Evolutionary conservation across 92 coral and sea anemone genomes (phyloP), one percentile per base, ranked within the genome.

Genomic region (Heteractis magnifica): DNA sequence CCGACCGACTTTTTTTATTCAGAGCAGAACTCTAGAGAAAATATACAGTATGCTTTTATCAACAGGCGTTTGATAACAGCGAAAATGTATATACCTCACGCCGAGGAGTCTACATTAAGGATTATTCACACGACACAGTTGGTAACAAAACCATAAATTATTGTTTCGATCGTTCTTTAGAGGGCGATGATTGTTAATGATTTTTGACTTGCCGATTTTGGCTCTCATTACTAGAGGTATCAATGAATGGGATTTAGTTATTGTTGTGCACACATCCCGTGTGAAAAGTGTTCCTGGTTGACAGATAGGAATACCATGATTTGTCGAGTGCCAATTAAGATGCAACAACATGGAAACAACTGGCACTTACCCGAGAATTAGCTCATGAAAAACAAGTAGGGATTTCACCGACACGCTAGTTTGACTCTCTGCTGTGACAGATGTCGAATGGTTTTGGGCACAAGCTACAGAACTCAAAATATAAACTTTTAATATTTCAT

Each of bases 251-350:
- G 4, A 60, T 65, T 16, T 9, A 20, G 76, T 75, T 16, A 84
- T 84, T 84, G 79, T 75, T 75, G 56, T 49, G 75, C 71, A 82
- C 26, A 50, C 72, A 52, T 8, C 5, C 72, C 79, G 86, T 82
- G 86, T 62, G 86, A 82, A 82, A 72, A 10, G 19, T 55, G 11
- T 56, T 51, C 58, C 49, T 62, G 20, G 72, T 53, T 82, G 86
- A 82, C 86, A 82, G 86, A 73, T 74, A 72, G 86, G 20, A 15
- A 23, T 14, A 59, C 6, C 23, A 71, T 76, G 87, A 84, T 84
- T 84, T 84, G 87, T 15, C 81, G 48, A 65, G 48, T 23, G 76
- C 83, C 88, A 85, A 85, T 85, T 85, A 85, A 70, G 70, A 68
- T 44, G 65, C 49, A 65, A 85, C 55, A 85, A 65, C 49, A 55